Conservation (phyloP, 2,113 vertebrate genomes). For the Catagonus wagneri region DNA sequence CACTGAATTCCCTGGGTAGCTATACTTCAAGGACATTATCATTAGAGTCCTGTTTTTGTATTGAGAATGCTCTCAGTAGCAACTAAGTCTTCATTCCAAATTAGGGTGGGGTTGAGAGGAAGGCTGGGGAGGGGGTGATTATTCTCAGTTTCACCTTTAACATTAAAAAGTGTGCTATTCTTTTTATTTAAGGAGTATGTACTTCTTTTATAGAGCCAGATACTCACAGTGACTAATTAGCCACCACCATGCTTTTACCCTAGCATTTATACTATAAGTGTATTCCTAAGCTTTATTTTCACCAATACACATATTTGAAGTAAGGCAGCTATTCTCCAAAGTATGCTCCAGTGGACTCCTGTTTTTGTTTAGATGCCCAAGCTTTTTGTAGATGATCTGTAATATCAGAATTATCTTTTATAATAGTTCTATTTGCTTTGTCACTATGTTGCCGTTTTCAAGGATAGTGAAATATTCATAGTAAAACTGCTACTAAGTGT, state of each 20-base stretch:
- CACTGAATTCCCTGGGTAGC: background rate
- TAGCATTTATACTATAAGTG: background rate
- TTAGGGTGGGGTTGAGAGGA: background rate
- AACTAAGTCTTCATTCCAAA: constrained; percentile 21
- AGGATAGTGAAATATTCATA: background rate
- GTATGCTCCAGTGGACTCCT: background rate
- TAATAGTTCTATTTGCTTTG: background rate
- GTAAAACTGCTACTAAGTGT: background rate
- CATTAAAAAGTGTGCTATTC: background rate
- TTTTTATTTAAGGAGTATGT: background rate
- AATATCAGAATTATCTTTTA: background rate
- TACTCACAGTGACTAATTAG: background rate
- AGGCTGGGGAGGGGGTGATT: background rate
- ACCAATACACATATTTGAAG: background rate
- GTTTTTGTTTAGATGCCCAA: too few relatives aligned
- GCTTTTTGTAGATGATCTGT: background rate
- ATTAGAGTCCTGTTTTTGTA: background rate
- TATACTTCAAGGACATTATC: constrained; percentile 12
- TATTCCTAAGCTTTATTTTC: background rate
- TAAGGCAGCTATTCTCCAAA: background rate
- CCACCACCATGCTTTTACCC: background rate
- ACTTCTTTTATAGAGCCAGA: background rate
- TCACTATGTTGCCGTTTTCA: background rate
- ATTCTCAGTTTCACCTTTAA: background rate
- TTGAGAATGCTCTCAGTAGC: background rate